Evolutionary conservation across 23 tunicate species (phyloP), one percentile per base, ranked within the genome.

Genomic region (Oikopleura dioica): DNA sequence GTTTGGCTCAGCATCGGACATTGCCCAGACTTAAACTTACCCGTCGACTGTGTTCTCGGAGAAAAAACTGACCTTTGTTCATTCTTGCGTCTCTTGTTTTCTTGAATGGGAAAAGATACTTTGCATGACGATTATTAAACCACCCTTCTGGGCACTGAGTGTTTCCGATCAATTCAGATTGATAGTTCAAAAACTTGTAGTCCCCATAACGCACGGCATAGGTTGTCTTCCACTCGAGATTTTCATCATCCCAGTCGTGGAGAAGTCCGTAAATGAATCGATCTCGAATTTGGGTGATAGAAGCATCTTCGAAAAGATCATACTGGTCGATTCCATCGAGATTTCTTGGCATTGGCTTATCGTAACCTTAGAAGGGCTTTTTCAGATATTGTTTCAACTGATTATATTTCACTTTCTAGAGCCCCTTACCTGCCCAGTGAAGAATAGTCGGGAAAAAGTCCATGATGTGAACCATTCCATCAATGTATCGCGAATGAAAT

Each of bases 141-240:
- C 72, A 63, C 26, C 72, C 72, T 28, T 63, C 72, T 16, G 72
- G 33, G 33, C 72, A 63, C 33, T 63, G 16, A 2, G 72, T 12
- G 2, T 23, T 63, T 28, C 26, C 30, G 2, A 31, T 31, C 72
- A 24, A 63, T 12, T 63, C 33, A 16, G 30, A 31, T 24, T 28
- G 72, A 28, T 12, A 63, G 26, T 63, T 63, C 72, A 63, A 12
- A 28, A 21, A 63, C 26, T 63, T 63, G 33, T 28, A 63, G 29
- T 63, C 26, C 16, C 72, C 72, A 28, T 21, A 63, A 16, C 72
- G 29, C 72, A 63, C 72, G 2, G 72, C 72, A 63, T 63, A 63
- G 16, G 16, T 23, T 2, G 72, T 63, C 16, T 23, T 63, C 72
- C 72, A 63, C 33, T 24, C 33, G 29, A 21, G 2, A 2, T 24